Evolutionary conservation across 2,797 vertebrate species (phyloP).

Genomic region (Mormyrus hasselquistii): DNA sequence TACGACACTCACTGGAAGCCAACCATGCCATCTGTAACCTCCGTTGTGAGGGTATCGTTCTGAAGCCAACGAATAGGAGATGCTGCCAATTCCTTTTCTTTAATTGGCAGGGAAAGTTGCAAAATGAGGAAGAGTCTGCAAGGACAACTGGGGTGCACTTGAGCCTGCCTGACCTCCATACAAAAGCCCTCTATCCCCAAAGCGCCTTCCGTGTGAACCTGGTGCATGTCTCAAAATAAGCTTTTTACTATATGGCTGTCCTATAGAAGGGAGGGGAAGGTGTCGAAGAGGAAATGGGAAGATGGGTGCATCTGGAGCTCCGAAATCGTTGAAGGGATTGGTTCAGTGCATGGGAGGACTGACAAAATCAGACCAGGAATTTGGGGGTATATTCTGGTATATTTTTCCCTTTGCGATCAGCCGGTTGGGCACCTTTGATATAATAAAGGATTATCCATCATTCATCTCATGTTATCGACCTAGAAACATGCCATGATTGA

Average conservation of each 20-base stretch:
- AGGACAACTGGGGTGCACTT: not conserved
- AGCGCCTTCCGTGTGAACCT: not conserved
- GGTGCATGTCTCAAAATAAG: conserved; percentile 7
- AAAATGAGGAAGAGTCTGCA: not conserved
- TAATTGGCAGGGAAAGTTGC: conserved; percentile 16
- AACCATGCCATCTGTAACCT: not conserved
- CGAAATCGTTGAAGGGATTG: not conserved
- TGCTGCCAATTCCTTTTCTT: not conserved
- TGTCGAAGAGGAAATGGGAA: not conserved
- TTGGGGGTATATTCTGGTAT: not conserved
- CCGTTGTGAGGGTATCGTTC: conserved; percentile 1
- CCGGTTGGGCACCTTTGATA: not conserved
- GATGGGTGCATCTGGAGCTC: not conserved
- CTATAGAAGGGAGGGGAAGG: not conserved
- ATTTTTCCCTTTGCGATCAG: not conserved
- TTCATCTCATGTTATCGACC: not conserved
- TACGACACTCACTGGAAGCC: not conserved
- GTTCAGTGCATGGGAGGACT: not conserved
- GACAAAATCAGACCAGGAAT: not conserved
- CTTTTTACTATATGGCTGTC: not conserved
- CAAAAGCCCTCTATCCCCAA: not conserved
- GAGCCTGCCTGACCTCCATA: conserved; percentile 3
- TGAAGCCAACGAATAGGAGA: not conserved
- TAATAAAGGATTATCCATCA: not conserved
- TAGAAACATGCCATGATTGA: not conserved